A percentile compares a stretch with the other conserved stretches of the same genome.
Conservation (phyloP, 2,113 vertebrate species). For the Noctilio leporinus region DNA sequence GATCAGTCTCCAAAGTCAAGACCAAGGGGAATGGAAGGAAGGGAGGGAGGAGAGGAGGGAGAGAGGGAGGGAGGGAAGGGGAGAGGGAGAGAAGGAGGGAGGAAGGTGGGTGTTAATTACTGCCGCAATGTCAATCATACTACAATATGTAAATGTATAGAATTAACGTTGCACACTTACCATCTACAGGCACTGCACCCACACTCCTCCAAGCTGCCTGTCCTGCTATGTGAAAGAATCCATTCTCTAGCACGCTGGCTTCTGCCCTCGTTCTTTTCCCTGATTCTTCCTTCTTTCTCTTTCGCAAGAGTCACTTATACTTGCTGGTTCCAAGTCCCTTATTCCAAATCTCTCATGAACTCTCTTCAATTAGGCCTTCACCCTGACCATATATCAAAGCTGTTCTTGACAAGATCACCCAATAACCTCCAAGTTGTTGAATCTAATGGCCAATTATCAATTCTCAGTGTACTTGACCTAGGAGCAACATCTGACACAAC, state of each 20-base stretch:
- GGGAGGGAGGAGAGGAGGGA: neutral
- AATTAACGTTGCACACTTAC: too few relatives aligned
- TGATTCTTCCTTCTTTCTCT: neutral
- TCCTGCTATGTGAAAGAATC: too few relatives aligned
- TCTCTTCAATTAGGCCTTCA: neutral
- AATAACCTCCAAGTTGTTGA: neutral
- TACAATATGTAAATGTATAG: neutral
- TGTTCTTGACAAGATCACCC: neutral
- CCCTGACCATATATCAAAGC: neutral
- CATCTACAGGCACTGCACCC: neutral
- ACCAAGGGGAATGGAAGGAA: neutral
- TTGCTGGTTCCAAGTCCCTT: neutral
- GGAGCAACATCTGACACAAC: neutral
- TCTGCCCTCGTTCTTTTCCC: neutral
- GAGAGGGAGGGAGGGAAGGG: too few relatives aligned
- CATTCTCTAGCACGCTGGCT: neutral
- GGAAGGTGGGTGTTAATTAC: neutral
- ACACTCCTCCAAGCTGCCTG: neutral
- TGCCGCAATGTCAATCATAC: neutral
- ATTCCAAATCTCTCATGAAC: neutral
- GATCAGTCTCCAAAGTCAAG: neutral
- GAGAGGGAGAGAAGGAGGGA: too few relatives aligned
- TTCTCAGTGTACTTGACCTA: neutral
- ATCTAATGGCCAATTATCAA: neutral
- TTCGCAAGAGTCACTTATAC: neutral